Base-by-base conservation (phyloP, 2,113 vertebrate genomes). In the Neodon shergylaensis region DNA sequence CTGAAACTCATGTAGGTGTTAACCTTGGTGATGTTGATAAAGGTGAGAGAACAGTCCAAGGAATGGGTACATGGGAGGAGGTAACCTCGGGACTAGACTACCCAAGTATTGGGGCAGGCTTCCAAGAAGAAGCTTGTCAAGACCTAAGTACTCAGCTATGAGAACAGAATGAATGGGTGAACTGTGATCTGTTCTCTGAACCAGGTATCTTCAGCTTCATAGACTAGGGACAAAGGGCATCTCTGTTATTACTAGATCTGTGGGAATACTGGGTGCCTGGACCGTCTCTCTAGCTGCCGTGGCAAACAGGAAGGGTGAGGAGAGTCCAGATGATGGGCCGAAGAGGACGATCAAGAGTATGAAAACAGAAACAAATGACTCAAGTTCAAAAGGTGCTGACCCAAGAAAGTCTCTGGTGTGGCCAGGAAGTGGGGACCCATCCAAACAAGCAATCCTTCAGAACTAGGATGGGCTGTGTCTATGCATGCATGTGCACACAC, bases 401-500 rank as follows among this genome's bases (percentile, higher is more conserved):
- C 12, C 82, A 61, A 89, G 14, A 70, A 13, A 52, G 49, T 22
- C 49, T 63, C 19, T n/a, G 12, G 8, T 22, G 42, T 13, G 17
- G 14, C 7, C 47, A 70, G n/a, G n/a, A 49, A 65, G 58, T 76
- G 0, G 13, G 7, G 9, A 39, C 39, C 22, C 28, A 4, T 31
- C 16, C 33, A 81, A 39, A 47, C 0, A 2, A 85, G 28, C 72
- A 77, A 82, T 28, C 12, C 36, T 4, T 68, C 42, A 22, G 63
- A 63, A 33, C 4, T 47, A n/a, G 31, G 49, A 13, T 8, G 24
- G 13, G 33, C 21, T 78, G 63, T 47, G 54, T 33, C 11, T 54
- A 2, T 31, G 5, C 9, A 19, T 63, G 21, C 33, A 39, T 21
- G 21, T 13, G 12, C 31, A n/a, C 2, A 47, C 2, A 2, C 0